A percentile compares a stretch with the other conserved stretches of the same genome.
These are phyloP conservation scores for Neotoxoptera formosana DNA, from an alignment of 1,140 invertebrate species.

Conservation along the genomic window DNA sequence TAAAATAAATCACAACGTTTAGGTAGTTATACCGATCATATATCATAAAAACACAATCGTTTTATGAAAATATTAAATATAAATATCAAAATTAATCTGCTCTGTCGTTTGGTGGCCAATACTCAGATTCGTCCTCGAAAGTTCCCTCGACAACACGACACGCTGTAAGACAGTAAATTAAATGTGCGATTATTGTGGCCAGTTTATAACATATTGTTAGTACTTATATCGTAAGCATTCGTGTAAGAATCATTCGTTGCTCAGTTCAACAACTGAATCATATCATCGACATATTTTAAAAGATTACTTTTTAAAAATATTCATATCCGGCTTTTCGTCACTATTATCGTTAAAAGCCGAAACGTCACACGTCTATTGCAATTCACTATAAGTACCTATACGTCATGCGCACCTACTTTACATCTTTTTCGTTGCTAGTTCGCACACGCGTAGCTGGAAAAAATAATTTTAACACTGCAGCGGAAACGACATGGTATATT, in stretches of 20 bases:
- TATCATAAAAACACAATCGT: too few relatives aligned
- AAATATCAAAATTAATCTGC: neutral
- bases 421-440: neutral
- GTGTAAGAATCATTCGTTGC: neutral
- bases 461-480: neutral
- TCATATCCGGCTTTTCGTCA: neutral
- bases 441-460: neutral
- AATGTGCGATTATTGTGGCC: neutral
- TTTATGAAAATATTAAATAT: neutral
- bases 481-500: neutral
- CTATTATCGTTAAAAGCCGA: neutral
- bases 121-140: neutral
- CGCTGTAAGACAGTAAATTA: neutral
- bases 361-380: neutral
- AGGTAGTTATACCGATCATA: too few relatives aligned
- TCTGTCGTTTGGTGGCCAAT: neutral
- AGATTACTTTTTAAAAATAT: neutral
- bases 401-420: neutral
- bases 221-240: neutral
- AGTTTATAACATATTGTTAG: neutral
- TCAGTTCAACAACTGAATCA: too few relatives aligned
- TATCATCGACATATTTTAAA: too few relatives aligned
- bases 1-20: too few relatives aligned
- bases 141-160: neutral
- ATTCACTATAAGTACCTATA: neutral